Conservation (phyloP, 2,113 vertebrate genomes). For the Rana temporaria region DNA sequence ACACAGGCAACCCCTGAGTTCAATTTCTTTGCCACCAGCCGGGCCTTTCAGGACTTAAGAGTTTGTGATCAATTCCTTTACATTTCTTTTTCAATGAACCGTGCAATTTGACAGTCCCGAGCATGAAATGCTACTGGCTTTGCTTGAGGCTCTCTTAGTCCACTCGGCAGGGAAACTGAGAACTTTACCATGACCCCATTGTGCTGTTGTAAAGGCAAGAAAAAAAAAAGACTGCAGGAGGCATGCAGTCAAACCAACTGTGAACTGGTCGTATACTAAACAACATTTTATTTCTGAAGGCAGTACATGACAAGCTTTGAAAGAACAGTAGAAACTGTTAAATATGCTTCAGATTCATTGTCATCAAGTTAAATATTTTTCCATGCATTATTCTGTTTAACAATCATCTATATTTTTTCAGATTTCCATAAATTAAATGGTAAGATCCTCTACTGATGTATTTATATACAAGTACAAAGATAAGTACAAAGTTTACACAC, state of each 20-base stretch:
- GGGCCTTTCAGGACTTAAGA: constrained; percentile 43
- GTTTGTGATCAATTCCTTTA: constrained; percentile 54
- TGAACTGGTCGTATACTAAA: constrained; percentile 11
- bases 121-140: constrained; percentile 34
- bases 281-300: constrained; percentile 27
- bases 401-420: too few species aligned
- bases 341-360: not conserved
- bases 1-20: constrained; percentile 35
- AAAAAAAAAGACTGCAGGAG: constrained; percentile 29
- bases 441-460: too few species aligned
- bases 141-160: constrained; percentile 42
- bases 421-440: too few species aligned
- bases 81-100: constrained; percentile 50
- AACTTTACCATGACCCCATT: constrained; percentile 40
- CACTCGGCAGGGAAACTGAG: constrained; percentile 45
- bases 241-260: constrained; percentile 19
- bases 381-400: too few species aligned
- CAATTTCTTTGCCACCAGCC: constrained; percentile 51
- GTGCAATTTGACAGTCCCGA: constrained; percentile 35
- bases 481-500: too few species aligned
- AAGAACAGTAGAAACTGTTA: not conserved
- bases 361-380: not conserved
- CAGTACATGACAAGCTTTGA: not conserved
- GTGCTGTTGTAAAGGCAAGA: constrained; percentile 9
- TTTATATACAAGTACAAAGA: too few species aligned